phyloP scores from a whole-genome alignment of 2,113 vertebrate species.

The Bambusicola thoracicus region DNA sequence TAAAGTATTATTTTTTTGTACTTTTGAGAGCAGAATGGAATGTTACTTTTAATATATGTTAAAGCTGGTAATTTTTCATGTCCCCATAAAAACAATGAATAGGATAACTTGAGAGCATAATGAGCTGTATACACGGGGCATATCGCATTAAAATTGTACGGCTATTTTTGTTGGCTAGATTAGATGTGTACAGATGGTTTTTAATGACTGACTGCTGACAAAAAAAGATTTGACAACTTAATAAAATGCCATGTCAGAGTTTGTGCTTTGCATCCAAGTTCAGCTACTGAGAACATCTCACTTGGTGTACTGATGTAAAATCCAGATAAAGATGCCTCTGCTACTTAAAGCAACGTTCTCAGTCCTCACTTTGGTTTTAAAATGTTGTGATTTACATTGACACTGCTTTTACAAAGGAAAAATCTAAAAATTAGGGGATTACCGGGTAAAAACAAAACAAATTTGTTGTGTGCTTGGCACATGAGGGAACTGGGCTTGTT shows the following conservation, averaged over 20 bases:
- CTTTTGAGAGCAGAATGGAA: neutral
- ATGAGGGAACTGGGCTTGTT: neutral
- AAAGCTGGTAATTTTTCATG: neutral
- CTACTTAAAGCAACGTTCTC: neutral
- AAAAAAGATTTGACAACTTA: neutral
- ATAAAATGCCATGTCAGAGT: conserved; percentile 18
- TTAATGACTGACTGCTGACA: conserved; percentile 19
- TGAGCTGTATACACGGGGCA: neutral
- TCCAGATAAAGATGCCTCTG: neutral
- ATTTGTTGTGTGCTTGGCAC: neutral
- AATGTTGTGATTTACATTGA: neutral
- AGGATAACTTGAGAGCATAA: neutral
- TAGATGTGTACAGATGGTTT: conserved; percentile 10
- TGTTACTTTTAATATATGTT: conserved; percentile 20
- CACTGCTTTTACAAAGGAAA: neutral
- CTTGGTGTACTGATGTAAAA: neutral
- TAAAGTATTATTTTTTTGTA: conserved; percentile 58
- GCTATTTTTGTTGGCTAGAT: neutral
- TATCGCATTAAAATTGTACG: neutral
- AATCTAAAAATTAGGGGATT: neutral
- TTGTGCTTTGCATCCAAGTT: neutral
- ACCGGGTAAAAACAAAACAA: neutral
- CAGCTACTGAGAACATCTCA: neutral
- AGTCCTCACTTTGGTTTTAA: neutral
- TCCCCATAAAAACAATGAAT: neutral